phyloP scores from a whole-genome alignment of 2,888 invertebrate genomes.

The Parapristionchus giblindavisi region DNA sequence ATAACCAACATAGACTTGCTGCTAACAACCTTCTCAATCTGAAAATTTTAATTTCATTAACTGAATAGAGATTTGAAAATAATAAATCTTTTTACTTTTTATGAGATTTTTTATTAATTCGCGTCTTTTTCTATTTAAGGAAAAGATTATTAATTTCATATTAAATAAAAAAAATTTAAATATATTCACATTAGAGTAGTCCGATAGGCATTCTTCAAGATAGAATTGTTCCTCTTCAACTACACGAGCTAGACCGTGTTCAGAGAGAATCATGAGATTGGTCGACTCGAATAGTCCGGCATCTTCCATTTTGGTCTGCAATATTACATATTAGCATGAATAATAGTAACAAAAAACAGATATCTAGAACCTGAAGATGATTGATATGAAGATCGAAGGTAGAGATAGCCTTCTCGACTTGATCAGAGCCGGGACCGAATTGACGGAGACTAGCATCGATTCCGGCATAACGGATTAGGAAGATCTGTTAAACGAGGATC shows the following conservation, averaged over 20 bases:
- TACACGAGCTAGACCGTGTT: constrained; percentile 62
- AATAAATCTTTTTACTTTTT: too few relatives aligned
- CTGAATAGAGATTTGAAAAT: too few relatives aligned
- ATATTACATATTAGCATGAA: neutral
- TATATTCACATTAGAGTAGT: constrained; percentile 56
- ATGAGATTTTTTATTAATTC: too few relatives aligned
- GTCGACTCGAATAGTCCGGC: constrained; percentile 60
- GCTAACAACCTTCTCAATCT: constrained; percentile 64
- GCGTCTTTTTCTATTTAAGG: neutral
- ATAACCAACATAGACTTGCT: constrained; percentile 64
- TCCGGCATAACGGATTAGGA: constrained; percentile 60
- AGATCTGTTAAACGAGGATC: too few relatives aligned
- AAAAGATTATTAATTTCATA: neutral
- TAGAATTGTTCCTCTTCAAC: constrained; percentile 67
- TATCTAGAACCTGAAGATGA: constrained; percentile 66
- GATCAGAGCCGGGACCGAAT: constrained; percentile 62
- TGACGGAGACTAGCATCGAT: constrained; percentile 61
- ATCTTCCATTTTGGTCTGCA: constrained; percentile 59
- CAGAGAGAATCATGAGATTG: constrained; percentile 65
- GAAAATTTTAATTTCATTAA: too few relatives aligned
- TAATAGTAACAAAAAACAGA: too few relatives aligned
- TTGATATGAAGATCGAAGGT: constrained; percentile 61
- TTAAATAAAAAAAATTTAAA: neutral
- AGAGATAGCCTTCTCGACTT: constrained; percentile 59
- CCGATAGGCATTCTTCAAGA: constrained; percentile 67